Conservation (phyloP, 2,797 vertebrate species). For the Pteronotus mesoamericanus region DNA sequence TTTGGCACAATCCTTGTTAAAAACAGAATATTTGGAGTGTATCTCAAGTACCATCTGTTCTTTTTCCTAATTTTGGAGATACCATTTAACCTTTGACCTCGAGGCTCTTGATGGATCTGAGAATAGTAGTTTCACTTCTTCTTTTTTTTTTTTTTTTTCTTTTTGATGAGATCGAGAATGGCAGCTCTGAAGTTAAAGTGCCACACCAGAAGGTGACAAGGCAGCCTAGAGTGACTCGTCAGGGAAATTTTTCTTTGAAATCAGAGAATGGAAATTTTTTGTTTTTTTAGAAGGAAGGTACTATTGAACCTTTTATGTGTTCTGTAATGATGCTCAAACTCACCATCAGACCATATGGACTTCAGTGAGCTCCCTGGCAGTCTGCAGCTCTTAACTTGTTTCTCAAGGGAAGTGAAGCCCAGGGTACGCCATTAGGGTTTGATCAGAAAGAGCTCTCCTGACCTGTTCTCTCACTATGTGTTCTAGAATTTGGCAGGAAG, state of each 20-base stretch:
- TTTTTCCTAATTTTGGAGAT: background rate
- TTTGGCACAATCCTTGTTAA: background rate
- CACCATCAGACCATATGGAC: background rate
- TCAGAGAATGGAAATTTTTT: background rate
- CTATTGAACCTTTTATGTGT: background rate
- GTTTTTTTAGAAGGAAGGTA: background rate
- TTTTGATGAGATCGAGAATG: background rate
- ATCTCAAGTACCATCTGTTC: background rate
- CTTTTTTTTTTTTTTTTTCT: background rate
- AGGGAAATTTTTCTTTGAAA: background rate
- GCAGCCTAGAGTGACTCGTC: background rate
- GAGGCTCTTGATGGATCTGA: background rate
- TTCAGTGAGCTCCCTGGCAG: background rate
- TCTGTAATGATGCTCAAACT: background rate
- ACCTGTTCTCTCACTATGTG: background rate
- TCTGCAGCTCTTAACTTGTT: background rate
- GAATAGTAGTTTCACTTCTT: background rate
- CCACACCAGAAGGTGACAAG: background rate
- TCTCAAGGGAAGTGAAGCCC: background rate
- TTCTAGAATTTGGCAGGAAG: background rate
- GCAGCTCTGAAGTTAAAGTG: background rate
- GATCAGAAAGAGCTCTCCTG: background rate
- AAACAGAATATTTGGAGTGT: background rate
- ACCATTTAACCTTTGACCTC: background rate
- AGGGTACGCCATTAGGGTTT: background rate